phyloP scores from a whole-genome alignment of 2,113 vertebrate genomes.

The Lynx canadensis region DNA sequence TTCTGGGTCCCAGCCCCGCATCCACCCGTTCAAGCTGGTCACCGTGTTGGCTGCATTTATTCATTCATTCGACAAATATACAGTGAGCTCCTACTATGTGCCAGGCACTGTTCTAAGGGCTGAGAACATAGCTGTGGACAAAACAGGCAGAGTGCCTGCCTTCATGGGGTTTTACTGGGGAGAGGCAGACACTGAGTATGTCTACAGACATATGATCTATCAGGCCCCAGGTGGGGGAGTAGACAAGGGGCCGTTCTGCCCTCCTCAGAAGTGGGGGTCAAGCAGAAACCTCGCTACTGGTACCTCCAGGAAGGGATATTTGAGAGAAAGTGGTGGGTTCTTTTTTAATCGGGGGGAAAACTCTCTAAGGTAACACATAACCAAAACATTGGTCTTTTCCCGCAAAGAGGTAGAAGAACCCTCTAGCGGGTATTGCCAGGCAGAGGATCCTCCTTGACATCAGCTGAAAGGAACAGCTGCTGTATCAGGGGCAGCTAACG shows the following conservation, averaged over 20 bases:
- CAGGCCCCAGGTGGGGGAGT: rapidly evolving
- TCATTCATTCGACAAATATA: background rate
- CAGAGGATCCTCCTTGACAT: background rate
- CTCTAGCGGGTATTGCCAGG: rapidly evolving
- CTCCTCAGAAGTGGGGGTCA: background rate
- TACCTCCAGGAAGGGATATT: background rate
- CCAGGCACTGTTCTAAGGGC: background rate
- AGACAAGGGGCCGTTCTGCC: background rate
- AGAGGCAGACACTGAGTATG: rapidly evolving
- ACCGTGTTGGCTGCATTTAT: no score
- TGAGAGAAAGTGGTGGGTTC: background rate
- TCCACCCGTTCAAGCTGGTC: background rate
- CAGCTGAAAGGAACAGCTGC: background rate
- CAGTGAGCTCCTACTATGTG: background rate
- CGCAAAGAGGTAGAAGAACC: background rate
- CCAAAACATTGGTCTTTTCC: background rate
- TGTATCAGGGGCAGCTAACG: rapidly evolving
- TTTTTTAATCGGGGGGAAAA: background rate
- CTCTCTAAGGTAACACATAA: background rate
- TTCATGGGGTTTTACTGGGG: background rate
- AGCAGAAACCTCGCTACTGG: background rate
- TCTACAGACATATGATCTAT: background rate
- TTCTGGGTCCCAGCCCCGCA: background rate
- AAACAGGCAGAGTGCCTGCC: background rate
- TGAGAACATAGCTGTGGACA: background rate